Evolutionary conservation across 2,113 vertebrate species (phyloP).

Genomic region (Bothrops jararaca): DNA sequence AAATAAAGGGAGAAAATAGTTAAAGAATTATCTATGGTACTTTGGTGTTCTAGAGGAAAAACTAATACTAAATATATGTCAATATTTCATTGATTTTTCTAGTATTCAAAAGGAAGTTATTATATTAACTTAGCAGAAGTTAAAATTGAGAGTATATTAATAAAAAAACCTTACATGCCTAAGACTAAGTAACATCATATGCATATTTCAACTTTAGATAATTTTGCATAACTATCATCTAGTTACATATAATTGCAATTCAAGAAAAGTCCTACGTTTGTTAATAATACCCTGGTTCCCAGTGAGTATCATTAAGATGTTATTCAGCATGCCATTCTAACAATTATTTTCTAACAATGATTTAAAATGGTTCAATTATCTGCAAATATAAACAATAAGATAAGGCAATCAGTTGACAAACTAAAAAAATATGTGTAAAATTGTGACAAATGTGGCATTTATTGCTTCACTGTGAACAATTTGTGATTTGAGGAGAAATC

Average conservation of each 20-base stretch:
- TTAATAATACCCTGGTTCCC: neutral
- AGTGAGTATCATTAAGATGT: neutral
- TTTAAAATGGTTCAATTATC: conserved; percentile 13
- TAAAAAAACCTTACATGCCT: neutral
- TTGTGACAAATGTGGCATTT: conserved; percentile 7
- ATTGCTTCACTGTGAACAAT: neutral
- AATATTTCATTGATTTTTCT: neutral
- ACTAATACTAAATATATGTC: neutral
- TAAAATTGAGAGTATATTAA: neutral
- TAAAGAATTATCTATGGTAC: neutral
- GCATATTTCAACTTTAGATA: neutral
- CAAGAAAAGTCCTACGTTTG: neutral
- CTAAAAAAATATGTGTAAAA: neutral
- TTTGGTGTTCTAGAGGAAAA: neutral
- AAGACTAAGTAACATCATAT: neutral
- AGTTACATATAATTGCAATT: conserved; percentile 11
- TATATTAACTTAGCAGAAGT: conserved; percentile 7
- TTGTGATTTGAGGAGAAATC: neutral
- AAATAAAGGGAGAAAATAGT: neutral
- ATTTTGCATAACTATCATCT: conserved; percentile 8
- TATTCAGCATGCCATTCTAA: neutral
- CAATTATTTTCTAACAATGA: neutral
- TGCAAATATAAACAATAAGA: neutral
- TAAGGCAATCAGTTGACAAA: neutral
- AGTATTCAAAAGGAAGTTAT: neutral